A percentile compares a stretch with the other conserved stretches of the same genome.
phyloP scores from a whole-genome alignment of 2,113 vertebrate species.

The Pontoporia blainvillei region DNA sequence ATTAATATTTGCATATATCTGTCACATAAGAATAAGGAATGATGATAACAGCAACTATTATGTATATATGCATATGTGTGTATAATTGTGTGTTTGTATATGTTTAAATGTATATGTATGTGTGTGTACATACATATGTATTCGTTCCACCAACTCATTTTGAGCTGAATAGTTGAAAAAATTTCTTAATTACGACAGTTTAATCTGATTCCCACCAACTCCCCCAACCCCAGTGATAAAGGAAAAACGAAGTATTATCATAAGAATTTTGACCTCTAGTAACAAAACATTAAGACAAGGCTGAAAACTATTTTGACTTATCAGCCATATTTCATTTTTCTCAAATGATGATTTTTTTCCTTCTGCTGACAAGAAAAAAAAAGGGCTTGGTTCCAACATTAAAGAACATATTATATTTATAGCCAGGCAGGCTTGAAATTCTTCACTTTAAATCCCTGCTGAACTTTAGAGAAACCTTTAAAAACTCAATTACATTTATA shows the following conservation, averaged over 20 bases:
- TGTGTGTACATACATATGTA: background rate
- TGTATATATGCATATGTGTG: background rate
- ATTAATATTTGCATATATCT: background rate
- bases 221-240: background rate
- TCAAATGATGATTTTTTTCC: background rate
- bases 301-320: constrained; percentile 49
- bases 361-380: constrained; percentile 61
- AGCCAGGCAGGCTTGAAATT: constrained; percentile 54
- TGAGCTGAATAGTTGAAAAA: background rate
- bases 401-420: constrained; percentile 70
- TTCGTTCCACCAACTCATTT: background rate
- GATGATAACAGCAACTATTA: background rate
- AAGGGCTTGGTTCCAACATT: constrained; percentile 50
- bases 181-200: background rate
- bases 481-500: constrained; percentile 68
- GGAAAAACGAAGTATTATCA: background rate
- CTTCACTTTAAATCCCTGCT: constrained; percentile 64
- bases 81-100: background rate
- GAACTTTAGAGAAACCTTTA: constrained; percentile 69
- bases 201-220: background rate
- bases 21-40: background rate
- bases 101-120: rapidly evolving
- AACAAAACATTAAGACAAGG: background rate
- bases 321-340: constrained; percentile 43
- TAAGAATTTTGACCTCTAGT: background rate